These are phyloP conservation scores for Hydroisotoma schaefferi DNA, from an alignment of 2,888 invertebrate species.

Conservation along the genomic window DNA sequence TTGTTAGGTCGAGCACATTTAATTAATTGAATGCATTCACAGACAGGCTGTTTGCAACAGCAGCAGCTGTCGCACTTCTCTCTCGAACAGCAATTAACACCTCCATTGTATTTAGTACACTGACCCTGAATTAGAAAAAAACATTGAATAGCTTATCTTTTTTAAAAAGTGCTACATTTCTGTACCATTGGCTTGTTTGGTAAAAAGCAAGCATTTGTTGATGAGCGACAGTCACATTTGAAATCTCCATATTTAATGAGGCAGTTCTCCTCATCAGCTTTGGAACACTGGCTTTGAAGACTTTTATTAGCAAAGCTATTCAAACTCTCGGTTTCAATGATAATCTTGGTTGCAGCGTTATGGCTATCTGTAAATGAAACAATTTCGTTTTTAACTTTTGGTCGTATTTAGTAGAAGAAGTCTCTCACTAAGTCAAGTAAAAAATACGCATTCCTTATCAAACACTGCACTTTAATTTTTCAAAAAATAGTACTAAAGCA, in stretches of 20 bases:
- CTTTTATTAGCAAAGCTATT: neutral
- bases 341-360: too few species aligned
- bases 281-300: too few species aligned
- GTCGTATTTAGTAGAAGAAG: too few species aligned
- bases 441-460: too few species aligned
- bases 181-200: neutral
- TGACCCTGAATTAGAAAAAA: constrained; percentile 3
- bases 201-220: constrained; percentile 4
- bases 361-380: too few species aligned
- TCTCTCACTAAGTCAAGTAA: too few species aligned
- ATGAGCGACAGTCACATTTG: constrained; percentile 10
- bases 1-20: constrained; percentile 8
- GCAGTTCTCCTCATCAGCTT: constrained; percentile 12
- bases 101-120: constrained; percentile 6
- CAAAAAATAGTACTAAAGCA: too few species aligned
- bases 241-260: constrained; percentile 1
- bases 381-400: too few species aligned
- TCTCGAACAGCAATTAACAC: constrained; percentile 11
- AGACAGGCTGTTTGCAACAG: constrained; percentile 18
- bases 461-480: too few species aligned
- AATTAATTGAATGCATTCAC: constrained; percentile 13
- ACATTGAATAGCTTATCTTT: neutral
- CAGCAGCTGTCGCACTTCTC: constrained; percentile 3
- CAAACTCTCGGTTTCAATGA: too few species aligned
- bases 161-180: neutral